Base-by-base conservation (phyloP, 2,888 invertebrate species). In the Habroteleia sp. region DNA sequence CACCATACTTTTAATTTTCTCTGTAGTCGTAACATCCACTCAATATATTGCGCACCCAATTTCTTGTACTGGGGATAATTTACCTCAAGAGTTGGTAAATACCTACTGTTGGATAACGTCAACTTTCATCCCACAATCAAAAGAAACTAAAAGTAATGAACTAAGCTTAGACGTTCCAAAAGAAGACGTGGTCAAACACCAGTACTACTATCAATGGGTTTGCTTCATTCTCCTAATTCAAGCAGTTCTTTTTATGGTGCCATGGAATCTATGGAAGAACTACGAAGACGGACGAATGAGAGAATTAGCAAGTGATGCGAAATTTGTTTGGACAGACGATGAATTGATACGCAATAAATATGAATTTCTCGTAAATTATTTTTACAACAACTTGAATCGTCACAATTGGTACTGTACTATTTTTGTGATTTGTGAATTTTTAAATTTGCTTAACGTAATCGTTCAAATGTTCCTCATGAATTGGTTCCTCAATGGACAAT, bases 41-140 rank as follows among this genome's bases (percentile, higher is more conserved):
- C 33, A 33, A 8, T 50, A 2, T 14, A 50, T 50, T n/a, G 50
- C 33, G n/a, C 33, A 50, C 5, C 50, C 50, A 1, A 50, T 50
- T 3, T 1, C 33, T 2, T 50, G 50, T 25, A 50, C 20, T 1
- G 4, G n/a, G n/a, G n/a, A n/a, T n/a, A n/a, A n/a, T n/a, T n/a
- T n/a, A n/a, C n/a, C n/a, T n/a, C n/a, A n/a, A n/a, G n/a, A n/a
- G n/a, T n/a, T n/a, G n/a, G n/a, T n/a, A n/a, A n/a, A n/a, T n/a
- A n/a, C n/a, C n/a, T n/a, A n/a, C n/a, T 27, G 16, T 6, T 20
- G 20, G 20, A 20, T 20, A 3, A 2, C 2, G 5, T 20, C 20
- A 20, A 20, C 20, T 20, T 3, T 20, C 20, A 20, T 20, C 5
- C 3, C 5, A 5, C 2, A 20, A 20, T 20, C 20, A 5, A 20